Evolutionary conservation across 2,888 invertebrate species (phyloP).

Genomic region (Tupiocoris notatus): DNA sequence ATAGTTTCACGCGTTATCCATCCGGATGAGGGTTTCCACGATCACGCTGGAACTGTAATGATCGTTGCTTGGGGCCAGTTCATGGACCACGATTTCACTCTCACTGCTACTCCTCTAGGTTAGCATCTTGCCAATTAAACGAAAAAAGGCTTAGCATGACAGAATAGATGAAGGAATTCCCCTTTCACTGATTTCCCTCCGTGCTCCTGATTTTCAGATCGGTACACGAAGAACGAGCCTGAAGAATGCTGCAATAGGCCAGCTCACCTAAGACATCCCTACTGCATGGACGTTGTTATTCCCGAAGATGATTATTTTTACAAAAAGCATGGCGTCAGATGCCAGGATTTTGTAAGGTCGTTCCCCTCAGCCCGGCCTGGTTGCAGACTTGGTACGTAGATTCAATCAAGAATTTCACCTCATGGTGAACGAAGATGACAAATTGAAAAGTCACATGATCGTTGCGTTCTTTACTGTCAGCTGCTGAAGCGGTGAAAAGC

Average conservation of each 20-base stretch:
- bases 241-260: conserved; percentile 86
- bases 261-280: conserved; percentile 79
- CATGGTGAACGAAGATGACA: no score
- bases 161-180: no score
- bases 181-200: not conserved
- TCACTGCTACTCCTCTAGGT: conserved; percentile 86
- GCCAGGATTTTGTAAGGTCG: conserved; percentile 85
- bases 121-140: no score
- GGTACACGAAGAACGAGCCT: conserved; percentile 82
- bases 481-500: no score
- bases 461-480: no score
- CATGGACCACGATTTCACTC: conserved; percentile 91
- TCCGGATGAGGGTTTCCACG: conserved; percentile 89
- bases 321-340: conserved; percentile 76
- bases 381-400: conserved; percentile 76
- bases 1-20: conserved; percentile 89
- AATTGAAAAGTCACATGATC: no score
- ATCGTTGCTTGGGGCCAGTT: conserved; percentile 94
- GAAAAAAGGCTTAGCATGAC: no score
- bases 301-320: conserved; percentile 92
- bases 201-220: conserved; percentile 61
- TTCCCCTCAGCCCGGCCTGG: conserved; percentile 85
- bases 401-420: no score
- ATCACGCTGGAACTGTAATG: conserved; percentile 91
- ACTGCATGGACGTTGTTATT: conserved; percentile 84